These are phyloP conservation scores for Echinops telfairi DNA, from an alignment of 2,113 vertebrate species.

Conservation along the genomic window DNA sequence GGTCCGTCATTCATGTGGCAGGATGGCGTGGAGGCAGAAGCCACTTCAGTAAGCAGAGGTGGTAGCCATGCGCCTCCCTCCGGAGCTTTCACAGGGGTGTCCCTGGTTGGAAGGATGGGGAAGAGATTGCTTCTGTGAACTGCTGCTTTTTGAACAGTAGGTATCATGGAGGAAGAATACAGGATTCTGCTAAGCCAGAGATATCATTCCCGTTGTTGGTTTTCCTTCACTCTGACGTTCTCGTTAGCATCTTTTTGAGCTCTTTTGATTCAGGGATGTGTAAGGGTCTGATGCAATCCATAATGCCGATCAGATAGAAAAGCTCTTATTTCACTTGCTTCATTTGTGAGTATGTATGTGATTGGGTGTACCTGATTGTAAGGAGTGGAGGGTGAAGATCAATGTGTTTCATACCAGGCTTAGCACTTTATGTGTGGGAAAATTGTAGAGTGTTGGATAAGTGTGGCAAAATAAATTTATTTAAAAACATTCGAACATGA, in stretches of 20 bases:
- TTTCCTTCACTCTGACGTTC: not conserved
- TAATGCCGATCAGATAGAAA: not conserved
- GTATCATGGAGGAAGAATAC: not conserved
- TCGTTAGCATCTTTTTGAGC: not conserved
- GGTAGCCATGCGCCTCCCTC: not conserved
- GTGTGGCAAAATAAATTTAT: not conserved
- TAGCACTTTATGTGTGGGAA: not conserved
- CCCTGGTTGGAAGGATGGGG: not conserved
- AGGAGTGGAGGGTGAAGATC: rapidly evolving
- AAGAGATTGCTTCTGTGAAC: not conserved
- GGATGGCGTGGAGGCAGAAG: not conserved
- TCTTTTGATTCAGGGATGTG: not conserved
- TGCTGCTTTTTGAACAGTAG: not conserved
- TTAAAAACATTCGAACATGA: not conserved
- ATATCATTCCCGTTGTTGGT: not conserved
- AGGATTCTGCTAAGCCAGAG: not conserved
- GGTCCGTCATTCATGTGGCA: not conserved
- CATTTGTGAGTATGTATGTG: not conserved
- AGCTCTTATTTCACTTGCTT: not conserved
- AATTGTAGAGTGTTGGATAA: not conserved
- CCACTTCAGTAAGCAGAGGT: not conserved
- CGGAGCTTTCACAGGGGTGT: not conserved
- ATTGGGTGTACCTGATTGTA: not conserved
- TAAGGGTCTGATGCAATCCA: not conserved
- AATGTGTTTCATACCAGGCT: not conserved